Percentiles rank a stretch among this genome's conserved stretches.
Conservation (phyloP, 2,797 vertebrate species). For the Sparus aurata region DNA sequence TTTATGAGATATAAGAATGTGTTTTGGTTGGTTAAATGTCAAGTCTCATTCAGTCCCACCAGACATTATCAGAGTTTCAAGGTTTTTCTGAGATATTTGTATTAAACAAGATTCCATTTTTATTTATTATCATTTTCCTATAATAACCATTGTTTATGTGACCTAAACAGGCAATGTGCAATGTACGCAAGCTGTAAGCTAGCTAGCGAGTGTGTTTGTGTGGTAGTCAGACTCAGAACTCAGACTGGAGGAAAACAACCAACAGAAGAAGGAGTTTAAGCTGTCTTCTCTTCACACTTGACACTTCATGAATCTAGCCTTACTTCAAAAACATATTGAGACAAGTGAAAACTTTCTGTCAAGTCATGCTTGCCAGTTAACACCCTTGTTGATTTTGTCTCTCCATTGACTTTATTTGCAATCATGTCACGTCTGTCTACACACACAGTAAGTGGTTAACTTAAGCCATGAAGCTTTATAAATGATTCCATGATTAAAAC, state of each 20-base stretch:
- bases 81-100: not conserved
- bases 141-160: not conserved
- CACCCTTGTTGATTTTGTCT: not conserved
- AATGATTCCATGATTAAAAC: too few species aligned
- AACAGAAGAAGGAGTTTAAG: too few species aligned
- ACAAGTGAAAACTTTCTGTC: not conserved
- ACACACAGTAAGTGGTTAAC: not conserved
- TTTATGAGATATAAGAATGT: too few species aligned
- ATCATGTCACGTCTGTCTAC: not conserved
- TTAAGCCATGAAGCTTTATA: not conserved
- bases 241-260: too few species aligned
- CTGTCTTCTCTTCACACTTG: too few species aligned
- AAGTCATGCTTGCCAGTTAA: not conserved
- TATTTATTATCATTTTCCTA: not conserved
- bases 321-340: too few species aligned
- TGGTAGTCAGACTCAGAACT: not conserved
- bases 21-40: not conserved
- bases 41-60: not conserved
- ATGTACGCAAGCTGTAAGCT: not conserved
- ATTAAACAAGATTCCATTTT: not conserved
- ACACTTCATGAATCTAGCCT: too few species aligned
- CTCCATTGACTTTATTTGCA: not conserved
- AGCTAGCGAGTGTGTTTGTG: not conserved
- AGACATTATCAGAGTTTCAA: not conserved
- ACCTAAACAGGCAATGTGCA: not conserved